Conservation (phyloP, 2,888 invertebrate genomes). For the Amiota mariae region DNA sequence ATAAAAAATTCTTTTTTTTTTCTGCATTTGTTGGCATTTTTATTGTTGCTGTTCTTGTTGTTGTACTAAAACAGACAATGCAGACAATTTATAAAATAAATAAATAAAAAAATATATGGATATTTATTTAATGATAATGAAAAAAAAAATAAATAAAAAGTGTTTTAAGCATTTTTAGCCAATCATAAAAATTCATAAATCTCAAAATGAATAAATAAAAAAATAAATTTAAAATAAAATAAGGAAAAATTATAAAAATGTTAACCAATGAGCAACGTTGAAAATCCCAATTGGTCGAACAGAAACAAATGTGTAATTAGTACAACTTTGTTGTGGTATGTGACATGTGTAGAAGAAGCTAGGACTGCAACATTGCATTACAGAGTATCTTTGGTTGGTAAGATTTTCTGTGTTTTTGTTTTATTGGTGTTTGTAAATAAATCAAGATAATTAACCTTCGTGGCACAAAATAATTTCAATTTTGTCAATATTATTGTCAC, state of each 20-base stretch:
- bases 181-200: constrained; percentile 25
- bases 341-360: too few species aligned
- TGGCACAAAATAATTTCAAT: constrained; percentile 63
- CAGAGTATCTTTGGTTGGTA: too few species aligned
- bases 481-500: constrained; percentile 61
- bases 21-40: neutral
- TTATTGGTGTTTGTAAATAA: constrained; percentile 56
- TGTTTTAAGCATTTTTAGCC: constrained; percentile 19
- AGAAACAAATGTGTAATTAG: too few species aligned
- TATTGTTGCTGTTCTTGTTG: constrained; percentile 13
- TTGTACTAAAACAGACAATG: neutral
- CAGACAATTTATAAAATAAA: neutral
- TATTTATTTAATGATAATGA: neutral
- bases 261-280: too few species aligned
- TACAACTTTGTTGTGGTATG: too few species aligned
- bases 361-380: too few species aligned
- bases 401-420: constrained; percentile 30
- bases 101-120: neutral
- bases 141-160: neutral
- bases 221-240: too few species aligned
- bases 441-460: constrained; percentile 64
- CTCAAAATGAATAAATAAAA: neutral
- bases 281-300: too few species aligned
- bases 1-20: constrained; percentile 23
- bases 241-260: too few species aligned